Base-by-base conservation (phyloP, 2,888 invertebrate genomes). In the Aphrophora alni region DNA sequence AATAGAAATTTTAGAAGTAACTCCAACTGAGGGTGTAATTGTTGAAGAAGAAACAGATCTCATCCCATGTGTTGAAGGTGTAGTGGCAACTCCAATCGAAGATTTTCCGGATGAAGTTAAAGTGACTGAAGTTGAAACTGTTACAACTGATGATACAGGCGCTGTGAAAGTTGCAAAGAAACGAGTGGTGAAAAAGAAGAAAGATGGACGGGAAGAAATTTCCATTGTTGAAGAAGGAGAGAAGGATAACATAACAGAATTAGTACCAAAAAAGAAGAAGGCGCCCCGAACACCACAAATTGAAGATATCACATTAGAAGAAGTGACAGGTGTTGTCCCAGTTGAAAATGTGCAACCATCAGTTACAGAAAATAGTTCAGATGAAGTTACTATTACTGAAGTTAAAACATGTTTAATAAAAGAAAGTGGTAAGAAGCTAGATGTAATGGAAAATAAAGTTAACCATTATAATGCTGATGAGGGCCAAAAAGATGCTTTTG, bases 111-210 rank as follows among this genome's bases (percentile, higher is more conserved):
- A 79, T 10, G 80, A 81, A 79, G 81, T 83, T 38, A 76, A 78
- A 28, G 26, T 78, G 8, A 81, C 77, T 10, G 77, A 78, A 27
- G 77, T 74, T 84, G 85, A 88, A 84, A 85, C 88, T 71, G 84
- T 87, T 24, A 89, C 59, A 21, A 51, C 74, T 38, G 78, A 79
- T 38, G 68, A 74, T 8, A 28, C 28, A 25, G 72, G 44, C 12
- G 24, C 89, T 1, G 90, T 88, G 81, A 89, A 89, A 0, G 87
- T 88, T 1, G 88, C 90, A 0, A 91, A 88, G 83, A 87, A 85
- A 81, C 86, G 78, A 82, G 84, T 78, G 85, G 87, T 69, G 84
- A 86, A 81, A 24, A 80, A 84, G 83, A 81, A 84, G 83, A 80
- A 86, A 86, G 78, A 84, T 85, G 77, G 85, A 84, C 21, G 77